Conservation (phyloP, 2,888 invertebrate genomes). For the Spodoptera littoralis region DNA sequence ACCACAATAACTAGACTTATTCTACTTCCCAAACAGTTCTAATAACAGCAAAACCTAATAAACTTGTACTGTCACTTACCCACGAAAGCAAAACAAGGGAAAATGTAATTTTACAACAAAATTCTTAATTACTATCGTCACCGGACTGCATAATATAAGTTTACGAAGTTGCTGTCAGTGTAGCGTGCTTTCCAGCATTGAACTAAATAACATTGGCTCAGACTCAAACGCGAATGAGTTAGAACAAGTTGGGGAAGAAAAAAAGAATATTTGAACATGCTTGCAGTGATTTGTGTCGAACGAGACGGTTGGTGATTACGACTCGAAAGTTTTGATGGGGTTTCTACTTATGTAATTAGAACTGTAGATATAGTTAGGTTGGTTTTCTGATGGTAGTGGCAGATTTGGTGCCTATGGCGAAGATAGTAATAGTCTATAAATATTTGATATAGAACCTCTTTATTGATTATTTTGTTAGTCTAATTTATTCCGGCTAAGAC, state of each 20-base stretch:
- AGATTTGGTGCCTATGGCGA: not conserved
- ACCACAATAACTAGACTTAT: too few relatives aligned
- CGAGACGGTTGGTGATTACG: constrained; percentile 40
- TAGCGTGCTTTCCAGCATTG: constrained; percentile 58
- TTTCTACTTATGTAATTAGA: constrained; percentile 8
- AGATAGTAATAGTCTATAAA: too few relatives aligned
- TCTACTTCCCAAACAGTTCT: too few relatives aligned
- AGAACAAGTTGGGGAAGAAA: constrained; percentile 50
- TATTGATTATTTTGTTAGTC: too few relatives aligned
- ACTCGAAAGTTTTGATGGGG: constrained; percentile 38
- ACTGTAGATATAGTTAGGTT: not conserved
- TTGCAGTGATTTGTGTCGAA: constrained; percentile 53
- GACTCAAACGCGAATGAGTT: constrained; percentile 62
- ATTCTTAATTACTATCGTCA: constrained; percentile 58
- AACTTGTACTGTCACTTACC: not conserved
- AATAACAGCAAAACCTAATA: too few relatives aligned
- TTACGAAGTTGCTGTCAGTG: constrained; percentile 46
- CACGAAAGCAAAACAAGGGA: constrained; percentile 10
- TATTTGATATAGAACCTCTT: too few relatives aligned
- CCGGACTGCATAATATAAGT: constrained; percentile 59
- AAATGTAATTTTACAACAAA: constrained; percentile 45
- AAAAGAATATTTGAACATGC: constrained; percentile 44
- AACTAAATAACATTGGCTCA: constrained; percentile 63
- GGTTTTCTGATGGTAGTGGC: not conserved
- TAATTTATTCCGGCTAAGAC: too few relatives aligned